A percentile compares a stretch with the other conserved stretches of the same genome.
Evolutionary conservation across 2,888 invertebrate genomes (phyloP).

Genomic region (Uloborus plumipes): DNA sequence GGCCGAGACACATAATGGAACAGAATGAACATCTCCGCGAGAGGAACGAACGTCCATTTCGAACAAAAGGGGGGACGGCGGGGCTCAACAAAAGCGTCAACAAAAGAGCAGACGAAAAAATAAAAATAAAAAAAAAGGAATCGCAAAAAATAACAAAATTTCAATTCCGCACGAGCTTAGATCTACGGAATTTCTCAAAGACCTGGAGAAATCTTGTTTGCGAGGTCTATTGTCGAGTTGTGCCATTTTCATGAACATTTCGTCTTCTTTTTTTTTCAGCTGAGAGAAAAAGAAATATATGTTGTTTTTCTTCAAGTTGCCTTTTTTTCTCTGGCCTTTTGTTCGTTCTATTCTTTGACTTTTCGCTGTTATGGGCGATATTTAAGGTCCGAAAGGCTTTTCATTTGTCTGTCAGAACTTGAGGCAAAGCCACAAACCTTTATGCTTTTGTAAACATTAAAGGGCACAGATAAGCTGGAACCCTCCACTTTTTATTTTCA

Average conservation of each 20-base stretch:
- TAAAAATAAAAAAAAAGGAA: slow-evolving; percentile 6
- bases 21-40: slow-evolving; percentile 37
- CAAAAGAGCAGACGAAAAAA: slow-evolving; percentile 13
- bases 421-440: slow-evolving; percentile 40
- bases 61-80: slow-evolving; percentile 33
- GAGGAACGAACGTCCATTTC: not conserved
- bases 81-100: slow-evolving; percentile 26
- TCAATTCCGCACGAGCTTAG: slow-evolving; percentile 29
- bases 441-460: slow-evolving; percentile 59
- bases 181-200: slow-evolving; percentile 12
- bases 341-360: slow-evolving; percentile 20
- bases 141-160: slow-evolving; percentile 33
- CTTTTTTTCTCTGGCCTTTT: not conserved
- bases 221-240: slow-evolving; percentile 39
- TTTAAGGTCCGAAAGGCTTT: slow-evolving; percentile 43
- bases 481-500: no score
- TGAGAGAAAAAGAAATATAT: no score
- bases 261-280: no score
- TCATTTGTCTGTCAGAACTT: slow-evolving; percentile 42
- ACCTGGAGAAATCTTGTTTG: slow-evolving; percentile 47
- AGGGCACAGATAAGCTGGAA: slow-evolving; percentile 16
- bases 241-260: slow-evolving; percentile 30
- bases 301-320: no score
- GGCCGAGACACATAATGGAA: slow-evolving; percentile 16
- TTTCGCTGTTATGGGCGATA: slow-evolving; percentile 33